phyloP scores from a whole-genome alignment of 2,113 vertebrate species.

The Climacteris rufus region DNA sequence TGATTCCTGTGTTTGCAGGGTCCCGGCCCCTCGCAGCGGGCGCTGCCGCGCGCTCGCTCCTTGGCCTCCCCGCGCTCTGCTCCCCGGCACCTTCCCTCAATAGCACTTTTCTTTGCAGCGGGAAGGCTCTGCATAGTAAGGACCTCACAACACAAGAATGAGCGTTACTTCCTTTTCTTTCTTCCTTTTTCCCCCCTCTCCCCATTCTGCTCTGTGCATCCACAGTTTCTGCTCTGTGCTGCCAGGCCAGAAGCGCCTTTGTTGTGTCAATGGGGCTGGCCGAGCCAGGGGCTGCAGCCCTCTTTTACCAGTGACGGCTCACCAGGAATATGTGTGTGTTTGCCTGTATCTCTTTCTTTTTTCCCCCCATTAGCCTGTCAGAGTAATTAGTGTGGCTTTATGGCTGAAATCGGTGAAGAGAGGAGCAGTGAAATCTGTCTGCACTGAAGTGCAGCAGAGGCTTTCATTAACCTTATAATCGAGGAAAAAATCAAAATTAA shows the following conservation, averaged over 20 bases:
- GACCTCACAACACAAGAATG: not conserved
- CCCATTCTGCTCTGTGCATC: not conserved
- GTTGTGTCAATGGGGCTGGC: not conserved
- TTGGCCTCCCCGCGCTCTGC: not conserved
- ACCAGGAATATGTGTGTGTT: not conserved
- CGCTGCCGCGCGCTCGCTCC: not conserved
- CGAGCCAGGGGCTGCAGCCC: not conserved
- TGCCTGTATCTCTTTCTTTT: not conserved
- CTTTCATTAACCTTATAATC: not conserved
- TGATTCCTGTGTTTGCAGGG: not conserved
- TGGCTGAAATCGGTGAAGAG: not conserved
- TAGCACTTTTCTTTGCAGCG: slow-evolving; percentile 6
- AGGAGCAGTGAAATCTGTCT: not conserved
- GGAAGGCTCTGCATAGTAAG: slow-evolving; percentile 20
- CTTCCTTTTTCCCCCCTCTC: not conserved
- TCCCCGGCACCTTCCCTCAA: slow-evolving; percentile 25
- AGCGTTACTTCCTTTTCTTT: slow-evolving; percentile 33
- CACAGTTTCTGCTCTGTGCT: not conserved
- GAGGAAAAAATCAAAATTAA: not conserved
- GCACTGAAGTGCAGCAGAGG: not conserved
- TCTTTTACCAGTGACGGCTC: not conserved
- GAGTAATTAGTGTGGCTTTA: slow-evolving; percentile 20
- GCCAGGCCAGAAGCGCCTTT: slow-evolving; percentile 25
- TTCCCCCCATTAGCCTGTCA: not conserved
- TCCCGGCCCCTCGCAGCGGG: not conserved